Evolutionary conservation across 2,797 vertebrate species (phyloP).

Genomic region (Ispidina picta): DNA sequence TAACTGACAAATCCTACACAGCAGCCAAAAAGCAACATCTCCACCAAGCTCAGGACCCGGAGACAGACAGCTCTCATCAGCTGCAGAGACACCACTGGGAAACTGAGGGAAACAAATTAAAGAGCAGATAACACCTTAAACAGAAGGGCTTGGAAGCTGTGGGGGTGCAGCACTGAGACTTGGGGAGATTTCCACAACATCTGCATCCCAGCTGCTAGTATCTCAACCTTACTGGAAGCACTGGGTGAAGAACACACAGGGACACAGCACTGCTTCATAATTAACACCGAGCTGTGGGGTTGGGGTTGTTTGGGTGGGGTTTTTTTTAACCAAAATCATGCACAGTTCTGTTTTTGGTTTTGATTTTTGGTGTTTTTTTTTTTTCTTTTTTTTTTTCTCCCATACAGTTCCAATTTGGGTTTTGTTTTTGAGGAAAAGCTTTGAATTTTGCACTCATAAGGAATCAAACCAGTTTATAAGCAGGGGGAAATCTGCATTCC

Average conservation of each 20-base stretch:
- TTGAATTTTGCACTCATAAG: not conserved
- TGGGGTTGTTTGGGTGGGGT: no score
- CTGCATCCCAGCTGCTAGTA: not conserved
- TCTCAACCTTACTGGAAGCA: not conserved
- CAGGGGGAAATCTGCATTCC: not conserved
- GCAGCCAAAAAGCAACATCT: not conserved
- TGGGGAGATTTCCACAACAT: not conserved
- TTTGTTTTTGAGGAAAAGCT: not conserved
- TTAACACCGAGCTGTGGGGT: accelerated
- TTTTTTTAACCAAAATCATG: not conserved
- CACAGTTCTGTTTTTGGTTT: not conserved
- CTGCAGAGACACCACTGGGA: not conserved
- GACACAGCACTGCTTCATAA: not conserved
- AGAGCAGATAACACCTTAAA: not conserved
- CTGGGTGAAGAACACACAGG: not conserved
- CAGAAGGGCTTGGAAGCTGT: not conserved
- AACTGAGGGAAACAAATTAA: not conserved
- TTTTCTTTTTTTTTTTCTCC: no score
- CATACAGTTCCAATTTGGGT: not conserved
- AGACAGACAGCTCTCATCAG: not conserved
- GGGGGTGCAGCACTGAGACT: not conserved
- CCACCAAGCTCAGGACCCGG: not conserved
- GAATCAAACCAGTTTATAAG: not conserved
- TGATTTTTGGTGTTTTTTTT: no score
- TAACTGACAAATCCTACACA: not conserved